phyloP scores from a whole-genome alignment of 2,113 vertebrate genomes.

The Erythrolamprus reginae region DNA sequence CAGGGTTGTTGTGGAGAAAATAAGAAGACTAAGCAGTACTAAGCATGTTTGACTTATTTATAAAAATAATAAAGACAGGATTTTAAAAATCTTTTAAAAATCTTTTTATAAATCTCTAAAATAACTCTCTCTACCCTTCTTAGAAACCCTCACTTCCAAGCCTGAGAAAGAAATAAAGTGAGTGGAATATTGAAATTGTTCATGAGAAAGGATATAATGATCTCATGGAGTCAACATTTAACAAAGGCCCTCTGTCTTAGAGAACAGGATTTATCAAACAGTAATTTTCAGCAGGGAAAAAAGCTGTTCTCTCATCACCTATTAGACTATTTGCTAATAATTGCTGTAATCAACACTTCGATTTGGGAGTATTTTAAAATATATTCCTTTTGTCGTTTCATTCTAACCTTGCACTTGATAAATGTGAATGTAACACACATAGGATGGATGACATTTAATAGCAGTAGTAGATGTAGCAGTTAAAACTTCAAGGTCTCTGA shows the following conservation, averaged over 20 bases:
- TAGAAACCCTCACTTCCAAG: not conserved
- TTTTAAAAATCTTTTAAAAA: not conserved
- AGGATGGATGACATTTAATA: slow-evolving; percentile 34
- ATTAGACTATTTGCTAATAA: not conserved
- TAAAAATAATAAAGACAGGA: not conserved
- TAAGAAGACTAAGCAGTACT: not conserved
- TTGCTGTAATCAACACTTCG: slow-evolving; percentile 7
- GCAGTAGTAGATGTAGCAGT: not conserved
- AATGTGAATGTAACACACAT: slow-evolving; percentile 13
- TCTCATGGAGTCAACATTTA: not conserved
- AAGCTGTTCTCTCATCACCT: slow-evolving; percentile 15
- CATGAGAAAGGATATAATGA: not conserved
- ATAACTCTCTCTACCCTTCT: not conserved
- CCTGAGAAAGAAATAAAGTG: not conserved
- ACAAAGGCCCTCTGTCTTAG: not conserved
- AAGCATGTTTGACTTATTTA: not conserved
- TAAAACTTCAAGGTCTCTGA: slow-evolving; percentile 41
- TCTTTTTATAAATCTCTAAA: not conserved
- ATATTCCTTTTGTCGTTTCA: slow-evolving; percentile 29
- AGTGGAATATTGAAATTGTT: not conserved
- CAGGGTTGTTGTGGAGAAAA: not conserved
- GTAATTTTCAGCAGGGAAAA: not conserved
- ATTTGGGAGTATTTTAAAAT: slow-evolving; percentile 30
- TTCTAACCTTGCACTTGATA: slow-evolving; percentile 39
- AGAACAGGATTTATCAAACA: not conserved